Conservation (phyloP, 2,797 vertebrate genomes). For the Girardinus metallicus region DNA sequence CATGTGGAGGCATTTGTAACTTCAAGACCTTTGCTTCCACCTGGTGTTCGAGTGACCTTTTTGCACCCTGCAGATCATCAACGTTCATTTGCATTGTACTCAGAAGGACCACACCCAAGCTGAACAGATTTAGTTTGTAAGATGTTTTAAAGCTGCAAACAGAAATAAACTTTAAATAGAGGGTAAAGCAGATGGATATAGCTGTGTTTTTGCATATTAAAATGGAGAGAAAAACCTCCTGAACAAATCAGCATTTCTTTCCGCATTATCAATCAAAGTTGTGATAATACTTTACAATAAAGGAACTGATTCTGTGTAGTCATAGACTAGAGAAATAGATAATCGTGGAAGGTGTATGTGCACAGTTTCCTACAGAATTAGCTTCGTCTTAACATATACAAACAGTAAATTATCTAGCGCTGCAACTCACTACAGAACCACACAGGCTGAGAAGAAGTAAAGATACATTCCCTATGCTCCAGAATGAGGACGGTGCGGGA, state of each 20-base stretch:
- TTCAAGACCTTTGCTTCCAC: constrained; percentile 65
- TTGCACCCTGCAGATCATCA: background rate
- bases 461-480: constrained; percentile 46
- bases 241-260: constrained; percentile 23
- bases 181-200: constrained; percentile 22
- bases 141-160: constrained; percentile 10
- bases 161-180: constrained; percentile 3
- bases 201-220: constrained; percentile 57
- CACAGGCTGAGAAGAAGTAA: constrained; percentile 42
- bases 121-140: constrained; percentile 5
- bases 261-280: constrained; percentile 49
- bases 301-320: constrained; percentile 1
- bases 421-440: constrained; percentile 61
- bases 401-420: constrained; percentile 38
- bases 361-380: constrained; percentile 25
- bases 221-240: constrained; percentile 24
- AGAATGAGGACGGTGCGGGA: constrained; percentile 38
- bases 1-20: background rate
- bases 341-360: constrained; percentile 27
- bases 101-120: constrained; percentile 32
- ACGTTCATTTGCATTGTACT: constrained; percentile 64
- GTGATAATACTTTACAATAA: constrained; percentile 72
- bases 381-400: constrained; percentile 27
- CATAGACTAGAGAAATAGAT: constrained; percentile 8
- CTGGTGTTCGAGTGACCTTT: constrained; percentile 59